A percentile compares a stretch with the other conserved stretches of the same genome.
Conservation (phyloP, 1,140 invertebrate genomes). For the Melanaphis sacchari region DNA sequence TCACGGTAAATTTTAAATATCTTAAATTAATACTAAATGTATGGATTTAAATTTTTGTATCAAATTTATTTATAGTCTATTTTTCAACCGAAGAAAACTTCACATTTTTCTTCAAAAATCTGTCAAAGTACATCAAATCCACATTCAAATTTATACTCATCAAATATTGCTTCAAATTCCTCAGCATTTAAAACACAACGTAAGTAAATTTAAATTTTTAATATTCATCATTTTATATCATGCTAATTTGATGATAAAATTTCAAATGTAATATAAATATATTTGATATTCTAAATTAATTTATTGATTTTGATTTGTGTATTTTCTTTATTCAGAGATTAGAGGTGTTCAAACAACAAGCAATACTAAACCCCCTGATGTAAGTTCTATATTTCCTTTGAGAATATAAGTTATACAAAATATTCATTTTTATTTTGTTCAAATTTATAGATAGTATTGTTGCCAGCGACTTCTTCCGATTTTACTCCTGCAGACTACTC, state of each 20-base stretch:
- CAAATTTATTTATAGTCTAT: not conserved
- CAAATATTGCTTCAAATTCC: not conserved
- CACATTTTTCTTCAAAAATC: no score
- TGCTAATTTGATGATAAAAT: not conserved
- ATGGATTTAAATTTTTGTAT: not conserved
- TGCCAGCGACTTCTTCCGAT: accelerated
- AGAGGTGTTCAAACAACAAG: no score
- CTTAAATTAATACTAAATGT: not conserved
- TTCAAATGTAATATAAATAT: not conserved
- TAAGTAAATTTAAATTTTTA: not conserved
- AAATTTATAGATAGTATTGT: not conserved
- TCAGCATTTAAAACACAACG: not conserved
- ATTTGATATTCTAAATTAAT: not conserved
- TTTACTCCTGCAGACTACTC: no score
- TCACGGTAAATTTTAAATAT: not conserved
- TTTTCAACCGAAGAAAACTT: no score
- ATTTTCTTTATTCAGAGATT: no score
- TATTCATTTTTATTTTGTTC: no score
- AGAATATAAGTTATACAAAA: no score
- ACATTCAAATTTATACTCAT: no score
- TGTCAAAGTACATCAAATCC: no score
- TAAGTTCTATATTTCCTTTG: no score
- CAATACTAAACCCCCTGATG: no score
- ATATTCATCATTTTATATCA: not conserved
- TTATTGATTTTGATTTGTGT: not conserved